These are phyloP conservation scores for Lucifuga dentata DNA, from an alignment of 2,113 vertebrate species.

Conservation along the genomic window DNA sequence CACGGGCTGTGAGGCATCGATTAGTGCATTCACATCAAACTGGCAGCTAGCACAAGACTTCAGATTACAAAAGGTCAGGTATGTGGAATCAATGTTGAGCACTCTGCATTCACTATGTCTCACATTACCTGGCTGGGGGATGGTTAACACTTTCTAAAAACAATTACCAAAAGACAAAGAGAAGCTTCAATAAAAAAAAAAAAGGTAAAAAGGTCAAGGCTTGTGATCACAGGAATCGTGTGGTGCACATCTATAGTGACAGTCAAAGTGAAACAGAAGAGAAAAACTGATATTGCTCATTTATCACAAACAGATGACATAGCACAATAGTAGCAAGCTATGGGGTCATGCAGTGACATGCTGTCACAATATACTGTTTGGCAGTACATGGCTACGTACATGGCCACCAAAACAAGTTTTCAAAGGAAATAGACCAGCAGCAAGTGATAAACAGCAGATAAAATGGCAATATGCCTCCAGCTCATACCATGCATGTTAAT, in stretches of 20 bases:
- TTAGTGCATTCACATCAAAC: constrained; percentile 71
- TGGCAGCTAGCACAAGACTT: constrained; percentile 63
- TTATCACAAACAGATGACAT: constrained; percentile 68
- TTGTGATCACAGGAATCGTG: constrained; percentile 58
- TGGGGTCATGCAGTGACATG: constrained; percentile 47
- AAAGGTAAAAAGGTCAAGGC: constrained; percentile 73
- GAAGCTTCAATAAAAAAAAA: constrained; percentile 55
- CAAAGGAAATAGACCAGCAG: constrained; percentile 54
- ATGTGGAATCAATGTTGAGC: constrained; percentile 73
- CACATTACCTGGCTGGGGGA: constrained; percentile 58
- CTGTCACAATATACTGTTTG: constrained; percentile 69
- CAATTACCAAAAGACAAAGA: constrained; percentile 76
- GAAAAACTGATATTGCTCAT: constrained; percentile 60
- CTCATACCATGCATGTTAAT: constrained; percentile 54
- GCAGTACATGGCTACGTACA: constrained; percentile 48
- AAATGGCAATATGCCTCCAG: constrained; percentile 38
- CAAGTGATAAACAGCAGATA: constrained; percentile 63
- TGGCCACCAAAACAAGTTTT: constrained; percentile 47
- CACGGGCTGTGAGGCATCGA: constrained; percentile 58
- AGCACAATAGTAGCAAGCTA: constrained; percentile 57
- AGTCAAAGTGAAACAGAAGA: constrained; percentile 54
- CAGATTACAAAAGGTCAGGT: constrained; percentile 78
- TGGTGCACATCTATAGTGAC: constrained; percentile 52
- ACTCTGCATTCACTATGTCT: constrained; percentile 74
- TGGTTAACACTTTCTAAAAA: constrained; percentile 66